These are phyloP conservation scores for Neosilurus mollespiculum DNA, from an alignment of 2,797 vertebrate genomes.

Conservation along the genomic window DNA sequence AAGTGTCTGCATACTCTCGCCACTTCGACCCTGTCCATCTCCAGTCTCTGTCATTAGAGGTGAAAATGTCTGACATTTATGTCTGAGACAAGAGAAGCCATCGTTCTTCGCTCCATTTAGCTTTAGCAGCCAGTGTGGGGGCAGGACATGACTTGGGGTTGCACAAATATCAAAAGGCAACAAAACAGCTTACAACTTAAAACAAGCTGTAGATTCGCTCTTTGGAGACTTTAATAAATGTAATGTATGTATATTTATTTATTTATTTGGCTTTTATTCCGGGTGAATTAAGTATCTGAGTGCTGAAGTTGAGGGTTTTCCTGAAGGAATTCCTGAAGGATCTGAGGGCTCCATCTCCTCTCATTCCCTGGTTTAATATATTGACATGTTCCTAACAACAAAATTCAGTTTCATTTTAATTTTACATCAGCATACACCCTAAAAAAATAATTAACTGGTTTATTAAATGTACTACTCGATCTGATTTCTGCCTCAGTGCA, in stretches of 20 bases:
- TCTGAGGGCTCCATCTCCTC: background rate
- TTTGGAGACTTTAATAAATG: background rate
- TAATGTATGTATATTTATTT: background rate
- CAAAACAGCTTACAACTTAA: background rate
- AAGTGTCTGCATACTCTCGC: slow-evolving; percentile 73
- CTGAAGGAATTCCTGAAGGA: background rate
- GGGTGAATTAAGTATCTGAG: background rate
- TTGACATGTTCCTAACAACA: background rate
- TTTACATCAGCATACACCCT: background rate
- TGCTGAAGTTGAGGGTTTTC: background rate
- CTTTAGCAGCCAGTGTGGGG: slow-evolving; percentile 54
- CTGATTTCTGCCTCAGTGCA: background rate
- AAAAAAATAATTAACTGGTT: background rate
- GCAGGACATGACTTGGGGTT: background rate
- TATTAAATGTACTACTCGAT: background rate
- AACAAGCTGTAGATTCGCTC: background rate
- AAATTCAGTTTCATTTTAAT: background rate
- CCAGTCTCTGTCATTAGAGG: slow-evolving; percentile 53
- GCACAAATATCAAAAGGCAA: background rate
- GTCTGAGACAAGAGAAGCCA: slow-evolving; percentile 68
- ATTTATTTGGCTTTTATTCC: background rate
- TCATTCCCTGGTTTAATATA: background rate
- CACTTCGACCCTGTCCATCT: slow-evolving; percentile 48
- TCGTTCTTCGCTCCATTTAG: slow-evolving; percentile 70
- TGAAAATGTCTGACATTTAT: slow-evolving; percentile 72